phyloP scores from a whole-genome alignment of 2,888 invertebrate genomes.

The Formica aserva region DNA sequence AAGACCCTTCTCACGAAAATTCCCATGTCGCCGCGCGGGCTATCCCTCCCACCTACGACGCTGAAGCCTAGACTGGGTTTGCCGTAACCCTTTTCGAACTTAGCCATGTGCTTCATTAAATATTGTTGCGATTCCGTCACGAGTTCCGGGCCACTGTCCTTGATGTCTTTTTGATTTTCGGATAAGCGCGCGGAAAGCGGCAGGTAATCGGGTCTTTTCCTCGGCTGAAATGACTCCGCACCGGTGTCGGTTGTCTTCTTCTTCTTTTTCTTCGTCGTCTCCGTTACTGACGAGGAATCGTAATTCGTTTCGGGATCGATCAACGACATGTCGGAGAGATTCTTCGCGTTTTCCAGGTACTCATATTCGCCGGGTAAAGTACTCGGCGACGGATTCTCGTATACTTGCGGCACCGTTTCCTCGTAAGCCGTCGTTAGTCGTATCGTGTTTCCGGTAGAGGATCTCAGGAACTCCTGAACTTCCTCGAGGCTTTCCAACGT shows the following conservation, averaged over 20 bases:
- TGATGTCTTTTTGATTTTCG: conserved; percentile 74
- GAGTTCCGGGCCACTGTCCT: conserved; percentile 70
- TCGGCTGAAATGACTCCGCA: conserved; percentile 55
- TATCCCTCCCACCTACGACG: conserved; percentile 89
- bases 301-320: conserved; percentile 71
- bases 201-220: conserved; percentile 81
- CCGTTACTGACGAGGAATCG: conserved; percentile 46
- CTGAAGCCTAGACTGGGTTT: conserved; percentile 89
- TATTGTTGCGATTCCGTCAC: conserved; percentile 79
- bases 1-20: conserved; percentile 89
- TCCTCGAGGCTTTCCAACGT: conserved; percentile 87
- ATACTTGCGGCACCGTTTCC: conserved; percentile 82
- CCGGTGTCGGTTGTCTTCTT: conserved; percentile 16
- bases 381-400: conserved; percentile 69
- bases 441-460: conserved; percentile 81
- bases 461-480: conserved; percentile 83
- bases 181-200: conserved; percentile 73
- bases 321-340: conserved; percentile 78
- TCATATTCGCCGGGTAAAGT: conserved; percentile 76
- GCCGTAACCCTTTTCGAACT: conserved; percentile 87
- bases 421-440: conserved; percentile 83
- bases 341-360: conserved; percentile 80
- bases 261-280: conserved; percentile 38
- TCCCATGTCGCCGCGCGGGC: conserved; percentile 88
- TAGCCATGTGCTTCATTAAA: conserved; percentile 79